phyloP scores from a whole-genome alignment of 2,113 vertebrate species.

The Empidonax traillii region DNA sequence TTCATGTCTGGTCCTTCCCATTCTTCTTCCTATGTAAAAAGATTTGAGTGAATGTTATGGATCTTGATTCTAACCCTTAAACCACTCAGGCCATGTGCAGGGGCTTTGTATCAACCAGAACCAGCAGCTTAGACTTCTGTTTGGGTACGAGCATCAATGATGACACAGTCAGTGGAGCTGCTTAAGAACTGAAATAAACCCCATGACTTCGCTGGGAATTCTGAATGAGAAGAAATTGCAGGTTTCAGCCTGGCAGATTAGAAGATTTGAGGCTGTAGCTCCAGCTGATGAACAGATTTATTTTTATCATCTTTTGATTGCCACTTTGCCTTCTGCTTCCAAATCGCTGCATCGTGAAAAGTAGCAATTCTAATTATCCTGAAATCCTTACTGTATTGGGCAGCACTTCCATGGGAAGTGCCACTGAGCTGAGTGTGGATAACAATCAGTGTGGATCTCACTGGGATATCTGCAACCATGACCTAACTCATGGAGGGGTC shows the following conservation, averaged over 20 bases:
- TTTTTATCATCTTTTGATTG: neutral
- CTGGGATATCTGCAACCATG: rapidly evolving
- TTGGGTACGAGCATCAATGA: neutral
- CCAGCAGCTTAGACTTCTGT: neutral
- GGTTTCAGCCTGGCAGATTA: neutral
- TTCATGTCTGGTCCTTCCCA: neutral
- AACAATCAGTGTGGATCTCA: rapidly evolving
- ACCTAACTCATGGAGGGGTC: neutral
- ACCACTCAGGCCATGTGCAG: neutral
- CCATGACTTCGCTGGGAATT: neutral
- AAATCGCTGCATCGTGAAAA: neutral
- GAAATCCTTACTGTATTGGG: neutral
- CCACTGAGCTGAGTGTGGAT: neutral
- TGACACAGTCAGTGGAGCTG: neutral
- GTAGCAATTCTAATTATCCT: neutral
- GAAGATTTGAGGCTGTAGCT: neutral
- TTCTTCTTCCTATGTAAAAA: neutral
- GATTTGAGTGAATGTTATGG: rapidly evolving
- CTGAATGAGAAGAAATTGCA: neutral
- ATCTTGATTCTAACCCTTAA: neutral
- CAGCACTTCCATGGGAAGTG: neutral
- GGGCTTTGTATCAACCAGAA: neutral
- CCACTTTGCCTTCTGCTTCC: neutral
- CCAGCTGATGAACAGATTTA: neutral
- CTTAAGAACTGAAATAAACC: neutral